Evolutionary conservation across 2,888 invertebrate genomes (phyloP).

Genomic region (Petrophora chlorosata): DNA sequence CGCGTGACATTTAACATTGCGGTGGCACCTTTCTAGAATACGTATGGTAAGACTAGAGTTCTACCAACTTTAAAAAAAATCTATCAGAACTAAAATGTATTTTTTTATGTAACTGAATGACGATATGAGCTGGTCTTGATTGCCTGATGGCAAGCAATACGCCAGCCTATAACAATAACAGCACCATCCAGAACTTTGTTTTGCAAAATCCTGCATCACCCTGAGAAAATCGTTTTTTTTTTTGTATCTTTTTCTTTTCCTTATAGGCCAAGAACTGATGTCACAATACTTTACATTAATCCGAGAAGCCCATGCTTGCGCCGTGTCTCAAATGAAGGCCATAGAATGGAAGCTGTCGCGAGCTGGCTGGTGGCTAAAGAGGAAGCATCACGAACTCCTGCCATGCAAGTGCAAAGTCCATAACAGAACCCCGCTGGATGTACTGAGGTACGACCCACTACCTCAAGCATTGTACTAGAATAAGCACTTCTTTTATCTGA

Average conservation of each 20-base stretch:
- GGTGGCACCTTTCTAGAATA: too few species aligned
- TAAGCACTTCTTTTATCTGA: not conserved
- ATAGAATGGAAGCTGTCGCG: constrained; percentile 79
- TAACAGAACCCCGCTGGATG: constrained; percentile 66
- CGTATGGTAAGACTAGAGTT: too few species aligned
- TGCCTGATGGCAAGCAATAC: too few species aligned
- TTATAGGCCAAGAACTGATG: constrained; percentile 78
- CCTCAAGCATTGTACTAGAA: constrained; percentile 4
- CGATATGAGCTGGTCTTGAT: too few species aligned
- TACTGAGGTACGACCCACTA: constrained; percentile 52
- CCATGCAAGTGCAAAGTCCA: constrained; percentile 67
- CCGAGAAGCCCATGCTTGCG: constrained; percentile 57
- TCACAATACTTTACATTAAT: constrained; percentile 69
- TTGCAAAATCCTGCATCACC: too few species aligned
- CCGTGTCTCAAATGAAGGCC: constrained; percentile 62
- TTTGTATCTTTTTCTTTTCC: not conserved
- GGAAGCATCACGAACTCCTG: constrained; percentile 53
- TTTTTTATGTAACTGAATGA: too few species aligned
- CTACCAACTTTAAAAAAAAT: too few species aligned
- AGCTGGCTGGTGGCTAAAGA: constrained; percentile 71
- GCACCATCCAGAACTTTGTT: too few species aligned
- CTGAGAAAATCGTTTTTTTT: not conserved
- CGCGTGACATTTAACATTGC: too few species aligned
- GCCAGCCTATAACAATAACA: too few species aligned
- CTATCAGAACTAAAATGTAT: too few species aligned